Evolutionary conservation across 2,888 invertebrate species (phyloP).

Genomic region (Lochmaea capreae): DNA sequence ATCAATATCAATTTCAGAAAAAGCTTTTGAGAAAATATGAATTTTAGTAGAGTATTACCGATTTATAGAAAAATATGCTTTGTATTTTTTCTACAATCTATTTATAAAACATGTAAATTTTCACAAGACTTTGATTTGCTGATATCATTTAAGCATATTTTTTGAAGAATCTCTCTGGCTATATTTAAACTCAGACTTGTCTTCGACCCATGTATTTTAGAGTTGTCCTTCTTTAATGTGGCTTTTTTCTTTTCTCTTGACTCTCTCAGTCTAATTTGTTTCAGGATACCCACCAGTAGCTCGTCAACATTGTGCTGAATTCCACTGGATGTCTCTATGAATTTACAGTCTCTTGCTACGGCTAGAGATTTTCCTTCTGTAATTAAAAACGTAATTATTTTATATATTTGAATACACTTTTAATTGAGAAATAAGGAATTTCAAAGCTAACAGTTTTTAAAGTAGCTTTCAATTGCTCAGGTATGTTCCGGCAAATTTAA

Average conservation of each 20-base stretch:
- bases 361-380: slow-evolving; percentile 93
- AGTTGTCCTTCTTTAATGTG: slow-evolving; percentile 57
- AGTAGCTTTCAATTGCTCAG: background rate
- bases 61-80: slow-evolving; percentile 41
- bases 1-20: slow-evolving; percentile 16
- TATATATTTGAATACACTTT: background rate
- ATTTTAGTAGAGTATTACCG: slow-evolving; percentile 35
- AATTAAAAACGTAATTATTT: slow-evolving; percentile 30
- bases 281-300: slow-evolving; percentile 90
- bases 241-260: slow-evolving; percentile 73
- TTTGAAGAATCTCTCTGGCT: slow-evolving; percentile 84
- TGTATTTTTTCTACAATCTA: slow-evolving; percentile 17
- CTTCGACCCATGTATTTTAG: slow-evolving; percentile 80
- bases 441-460: background rate
- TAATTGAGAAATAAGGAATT: background rate
- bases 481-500: background rate
- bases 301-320: slow-evolving; percentile 98
- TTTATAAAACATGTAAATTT: slow-evolving; percentile 84
- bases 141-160: slow-evolving; percentile 87
- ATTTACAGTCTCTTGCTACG: slow-evolving; percentile 89
- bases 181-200: slow-evolving; percentile 85
- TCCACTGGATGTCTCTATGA: slow-evolving; percentile 95
- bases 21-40: slow-evolving; percentile 26
- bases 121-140: slow-evolving; percentile 89
- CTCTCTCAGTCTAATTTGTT: slow-evolving; percentile 86